Evolutionary conservation across 1,140 invertebrate species (phyloP).

Genomic region (Bactericera cockerelli): DNA sequence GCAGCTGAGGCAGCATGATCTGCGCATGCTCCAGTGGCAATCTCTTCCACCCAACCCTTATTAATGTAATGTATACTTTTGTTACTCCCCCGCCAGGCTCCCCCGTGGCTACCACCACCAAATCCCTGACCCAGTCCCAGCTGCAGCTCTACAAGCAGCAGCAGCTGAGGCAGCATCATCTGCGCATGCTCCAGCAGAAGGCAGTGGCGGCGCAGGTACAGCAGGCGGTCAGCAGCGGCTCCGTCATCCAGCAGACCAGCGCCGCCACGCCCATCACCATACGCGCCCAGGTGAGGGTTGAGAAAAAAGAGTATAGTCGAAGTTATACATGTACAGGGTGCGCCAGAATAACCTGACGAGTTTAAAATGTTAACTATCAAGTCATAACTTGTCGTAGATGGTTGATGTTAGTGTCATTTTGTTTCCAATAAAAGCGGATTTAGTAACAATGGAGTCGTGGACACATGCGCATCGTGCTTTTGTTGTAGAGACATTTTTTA

Average conservation of each 20-base stretch:
- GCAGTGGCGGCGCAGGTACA: slow-evolving; percentile 13
- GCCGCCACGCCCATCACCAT: not conserved
- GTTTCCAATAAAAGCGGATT: too few species aligned
- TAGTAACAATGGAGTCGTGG: too few species aligned
- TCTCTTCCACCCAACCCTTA: slow-evolving; percentile 5
- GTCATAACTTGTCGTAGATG: too few species aligned
- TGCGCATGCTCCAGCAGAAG: slow-evolving; percentile 24
- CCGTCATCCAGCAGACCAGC: not conserved
- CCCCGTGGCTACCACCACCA: not conserved
- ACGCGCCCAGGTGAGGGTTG: not conserved
- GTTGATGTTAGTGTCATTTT: too few species aligned
- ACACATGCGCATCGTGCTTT: too few species aligned
- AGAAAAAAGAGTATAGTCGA: too few species aligned
- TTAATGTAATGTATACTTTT: too few species aligned
- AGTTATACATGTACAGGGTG: too few species aligned
- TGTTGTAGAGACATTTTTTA: too few species aligned
- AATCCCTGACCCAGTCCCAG: slow-evolving; percentile 12
- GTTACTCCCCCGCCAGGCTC: not conserved
- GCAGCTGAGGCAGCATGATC: slow-evolving; percentile 23
- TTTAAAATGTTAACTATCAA: too few species aligned
- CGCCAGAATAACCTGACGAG: too few species aligned
- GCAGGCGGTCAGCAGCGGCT: slow-evolving; percentile 13
- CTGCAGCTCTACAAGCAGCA: not conserved
- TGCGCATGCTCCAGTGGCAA: slow-evolving; percentile 24
- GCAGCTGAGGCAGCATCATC: slow-evolving; percentile 23